phyloP scores from a whole-genome alignment of 2,113 vertebrate species.

The Accipiter cooperii region DNA sequence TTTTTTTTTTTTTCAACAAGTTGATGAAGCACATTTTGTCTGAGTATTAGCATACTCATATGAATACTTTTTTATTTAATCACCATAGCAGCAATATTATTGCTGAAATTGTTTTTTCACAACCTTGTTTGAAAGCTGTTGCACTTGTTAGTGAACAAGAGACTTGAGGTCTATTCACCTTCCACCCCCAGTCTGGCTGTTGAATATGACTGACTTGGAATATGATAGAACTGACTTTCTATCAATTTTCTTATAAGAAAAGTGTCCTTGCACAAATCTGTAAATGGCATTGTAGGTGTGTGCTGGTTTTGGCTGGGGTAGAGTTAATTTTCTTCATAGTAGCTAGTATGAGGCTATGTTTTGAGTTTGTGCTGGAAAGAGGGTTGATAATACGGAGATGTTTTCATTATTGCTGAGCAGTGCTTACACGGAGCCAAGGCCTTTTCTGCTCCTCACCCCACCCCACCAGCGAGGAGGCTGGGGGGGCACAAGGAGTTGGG shows the following conservation, averaged over 20 bases:
- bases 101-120: not conserved
- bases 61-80: not conserved
- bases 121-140: not conserved
- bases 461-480: too few relatives aligned
- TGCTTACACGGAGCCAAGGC: too few relatives aligned
- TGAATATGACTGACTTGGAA: not conserved
- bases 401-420: too few relatives aligned
- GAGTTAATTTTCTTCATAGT: too few relatives aligned
- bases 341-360: too few relatives aligned
- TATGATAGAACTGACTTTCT: not conserved
- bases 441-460: too few relatives aligned
- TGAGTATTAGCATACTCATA: not conserved
- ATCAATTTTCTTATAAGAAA: not conserved
- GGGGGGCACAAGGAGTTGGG: too few relatives aligned
- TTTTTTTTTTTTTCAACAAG: not conserved
- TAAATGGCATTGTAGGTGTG: not conserved
- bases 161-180: not conserved
- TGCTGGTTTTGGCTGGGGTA: too few relatives aligned
- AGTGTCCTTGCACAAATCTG: not conserved
- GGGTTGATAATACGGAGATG: too few relatives aligned
- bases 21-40: not conserved
- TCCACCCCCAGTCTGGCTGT: fast-evolving
- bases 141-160: not conserved
- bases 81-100: fast-evolving
- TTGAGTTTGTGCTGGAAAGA: too few relatives aligned